phyloP scores from a whole-genome alignment of 2,113 vertebrate species.

The Agapornis roseicollis region DNA sequence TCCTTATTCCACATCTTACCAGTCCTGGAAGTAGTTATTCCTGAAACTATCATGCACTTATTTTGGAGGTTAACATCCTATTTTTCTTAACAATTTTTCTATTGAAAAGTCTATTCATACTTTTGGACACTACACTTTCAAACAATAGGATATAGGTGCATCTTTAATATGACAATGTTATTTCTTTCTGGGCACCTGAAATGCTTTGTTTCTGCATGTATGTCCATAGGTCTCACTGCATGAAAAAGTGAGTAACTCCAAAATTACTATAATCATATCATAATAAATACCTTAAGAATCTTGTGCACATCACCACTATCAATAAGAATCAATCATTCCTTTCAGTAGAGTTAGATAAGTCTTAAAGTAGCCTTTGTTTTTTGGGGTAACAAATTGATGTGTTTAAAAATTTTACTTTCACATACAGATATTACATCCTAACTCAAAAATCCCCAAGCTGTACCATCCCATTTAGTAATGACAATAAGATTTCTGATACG shows the following conservation, averaged over 20 bases:
- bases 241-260: neutral
- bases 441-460: neutral
- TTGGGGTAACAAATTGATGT: accelerated
- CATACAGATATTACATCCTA: neutral
- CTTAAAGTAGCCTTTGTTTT: neutral
- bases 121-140: neutral
- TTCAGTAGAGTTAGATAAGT: neutral
- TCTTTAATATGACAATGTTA: neutral
- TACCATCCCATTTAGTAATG: neutral
- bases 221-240: neutral
- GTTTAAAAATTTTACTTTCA: neutral
- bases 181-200: neutral
- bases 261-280: neutral
- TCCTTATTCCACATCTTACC: neutral
- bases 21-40: neutral
- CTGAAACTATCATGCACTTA: neutral
- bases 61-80: neutral
- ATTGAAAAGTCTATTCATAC: neutral
- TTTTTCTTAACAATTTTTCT: neutral
- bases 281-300: neutral
- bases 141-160: neutral
- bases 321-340: neutral
- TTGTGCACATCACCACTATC: neutral
- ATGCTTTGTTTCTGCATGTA: neutral
- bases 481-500: neutral